Conservation (phyloP, 2,888 invertebrate species). For the Anodontia alba region DNA sequence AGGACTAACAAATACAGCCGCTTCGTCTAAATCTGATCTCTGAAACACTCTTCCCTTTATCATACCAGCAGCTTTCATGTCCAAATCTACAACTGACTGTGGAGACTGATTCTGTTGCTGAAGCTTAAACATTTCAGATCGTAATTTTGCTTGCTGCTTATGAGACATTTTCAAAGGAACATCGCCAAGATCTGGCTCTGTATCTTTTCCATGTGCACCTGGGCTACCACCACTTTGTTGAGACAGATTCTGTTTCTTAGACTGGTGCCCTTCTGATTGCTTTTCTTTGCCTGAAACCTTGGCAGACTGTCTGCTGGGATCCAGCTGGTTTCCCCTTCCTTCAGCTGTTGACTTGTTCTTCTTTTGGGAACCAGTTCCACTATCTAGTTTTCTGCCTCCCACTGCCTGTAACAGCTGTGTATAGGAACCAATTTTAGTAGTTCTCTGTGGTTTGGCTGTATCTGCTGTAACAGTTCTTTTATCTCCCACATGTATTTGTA, state of each 20-base stretch:
- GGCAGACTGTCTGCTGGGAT: neutral
- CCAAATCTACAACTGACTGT: no score
- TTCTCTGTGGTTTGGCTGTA: neutral
- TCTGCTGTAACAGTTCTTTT: neutral
- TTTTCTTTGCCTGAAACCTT: neutral
- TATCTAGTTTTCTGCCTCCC: slow-evolving; percentile 19
- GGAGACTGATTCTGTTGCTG: neutral
- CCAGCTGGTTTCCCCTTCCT: slow-evolving; percentile 21
- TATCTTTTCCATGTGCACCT: neutral
- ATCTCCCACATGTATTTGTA: neutral
- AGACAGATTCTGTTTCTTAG: neutral
- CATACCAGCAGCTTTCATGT: neutral
- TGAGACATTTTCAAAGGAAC: neutral
- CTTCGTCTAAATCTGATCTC: no score
- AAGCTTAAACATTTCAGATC: neutral
- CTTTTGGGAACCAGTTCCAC: neutral
- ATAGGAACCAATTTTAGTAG: slow-evolving; percentile 41
- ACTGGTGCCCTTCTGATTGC: neutral
- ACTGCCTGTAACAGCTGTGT: slow-evolving; percentile 43
- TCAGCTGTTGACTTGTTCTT: neutral
- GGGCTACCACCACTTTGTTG: neutral
- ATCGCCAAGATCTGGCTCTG: neutral
- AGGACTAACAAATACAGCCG: no score
- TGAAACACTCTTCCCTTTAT: neutral
- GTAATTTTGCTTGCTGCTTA: neutral